phyloP scores from a whole-genome alignment of 2,888 invertebrate genomes.

The Sphaerophoria rueppellii region DNA sequence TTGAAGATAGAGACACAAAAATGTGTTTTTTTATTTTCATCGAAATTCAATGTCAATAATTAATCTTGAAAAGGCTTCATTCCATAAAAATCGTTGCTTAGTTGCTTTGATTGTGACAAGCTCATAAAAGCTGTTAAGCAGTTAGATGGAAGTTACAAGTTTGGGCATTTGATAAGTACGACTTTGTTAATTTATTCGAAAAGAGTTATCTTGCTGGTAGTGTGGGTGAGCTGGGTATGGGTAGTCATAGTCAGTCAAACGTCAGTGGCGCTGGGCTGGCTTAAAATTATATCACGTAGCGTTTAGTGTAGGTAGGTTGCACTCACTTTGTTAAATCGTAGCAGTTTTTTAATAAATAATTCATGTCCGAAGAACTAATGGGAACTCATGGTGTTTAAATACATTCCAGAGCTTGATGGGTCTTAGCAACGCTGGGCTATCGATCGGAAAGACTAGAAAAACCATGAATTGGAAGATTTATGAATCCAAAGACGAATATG shows the following conservation, averaged over 20 bases:
- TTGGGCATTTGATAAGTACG: slow-evolving; percentile 33
- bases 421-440: too few species aligned
- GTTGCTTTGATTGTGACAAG: slow-evolving; percentile 17
- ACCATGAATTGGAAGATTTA: too few species aligned
- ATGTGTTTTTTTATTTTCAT: slow-evolving; percentile 27
- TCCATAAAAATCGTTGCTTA: slow-evolving; percentile 22
- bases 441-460: too few species aligned
- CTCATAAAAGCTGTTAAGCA: slow-evolving; percentile 5
- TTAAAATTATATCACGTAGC: too few species aligned
- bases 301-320: too few species aligned
- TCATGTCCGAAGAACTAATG: too few species aligned
- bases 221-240: slow-evolving; percentile 15
- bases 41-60: slow-evolving; percentile 55
- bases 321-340: too few species aligned
- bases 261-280: too few species aligned
- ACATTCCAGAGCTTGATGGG: too few species aligned
- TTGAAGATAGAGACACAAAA: slow-evolving; percentile 20
- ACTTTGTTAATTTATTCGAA: slow-evolving; percentile 24
- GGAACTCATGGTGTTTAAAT: too few species aligned
- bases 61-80: slow-evolving; percentile 31
- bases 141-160: slow-evolving; percentile 10
- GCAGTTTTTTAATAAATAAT: too few species aligned
- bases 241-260: not conserved
- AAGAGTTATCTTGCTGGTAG: not conserved
- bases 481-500: too few species aligned